Percentiles rank a stretch among this genome's conserved stretches.
phyloP scores from a whole-genome alignment of 1,140 invertebrate species.

The Wasmannia auropunctata region DNA sequence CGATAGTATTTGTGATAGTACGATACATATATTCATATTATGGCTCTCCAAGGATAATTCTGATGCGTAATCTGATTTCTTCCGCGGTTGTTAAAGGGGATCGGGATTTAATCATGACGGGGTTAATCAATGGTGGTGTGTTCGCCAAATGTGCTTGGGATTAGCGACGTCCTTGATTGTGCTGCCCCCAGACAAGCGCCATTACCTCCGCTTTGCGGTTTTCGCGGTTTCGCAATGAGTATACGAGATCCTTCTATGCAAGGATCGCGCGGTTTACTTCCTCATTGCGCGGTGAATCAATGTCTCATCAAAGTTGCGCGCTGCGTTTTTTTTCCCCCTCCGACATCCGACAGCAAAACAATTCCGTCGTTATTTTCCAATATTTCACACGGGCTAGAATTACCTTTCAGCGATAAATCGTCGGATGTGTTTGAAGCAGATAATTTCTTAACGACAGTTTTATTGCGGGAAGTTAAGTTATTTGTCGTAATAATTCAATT shows the following conservation, averaged over 20 bases:
- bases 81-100: not conserved
- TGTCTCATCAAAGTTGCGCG: constrained; percentile 40
- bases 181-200: constrained; percentile 52
- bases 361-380: constrained; percentile 13
- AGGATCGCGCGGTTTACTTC: constrained; percentile 65
- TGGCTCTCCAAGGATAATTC: not conserved
- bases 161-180: constrained; percentile 48
- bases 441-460: not conserved
- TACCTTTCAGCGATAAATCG: not conserved
- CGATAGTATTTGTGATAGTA: too few relatives aligned
- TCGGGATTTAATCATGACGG: constrained; percentile 1
- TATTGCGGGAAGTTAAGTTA: not conserved
- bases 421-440: not conserved
- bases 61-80: not conserved
- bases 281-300: constrained; percentile 75
- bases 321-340: not conserved
- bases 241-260: constrained; percentile 63
- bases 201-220: constrained; percentile 70
- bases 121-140: constrained; percentile 27
- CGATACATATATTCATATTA: not conserved
- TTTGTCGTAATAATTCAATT: not conserved
- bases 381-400: not conserved
- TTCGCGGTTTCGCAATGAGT: constrained; percentile 71
- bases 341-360: not conserved
- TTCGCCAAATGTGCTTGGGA: not conserved